phyloP scores from a whole-genome alignment of 1,140 invertebrate genomes.

The Macrostomum lignano region DNA sequence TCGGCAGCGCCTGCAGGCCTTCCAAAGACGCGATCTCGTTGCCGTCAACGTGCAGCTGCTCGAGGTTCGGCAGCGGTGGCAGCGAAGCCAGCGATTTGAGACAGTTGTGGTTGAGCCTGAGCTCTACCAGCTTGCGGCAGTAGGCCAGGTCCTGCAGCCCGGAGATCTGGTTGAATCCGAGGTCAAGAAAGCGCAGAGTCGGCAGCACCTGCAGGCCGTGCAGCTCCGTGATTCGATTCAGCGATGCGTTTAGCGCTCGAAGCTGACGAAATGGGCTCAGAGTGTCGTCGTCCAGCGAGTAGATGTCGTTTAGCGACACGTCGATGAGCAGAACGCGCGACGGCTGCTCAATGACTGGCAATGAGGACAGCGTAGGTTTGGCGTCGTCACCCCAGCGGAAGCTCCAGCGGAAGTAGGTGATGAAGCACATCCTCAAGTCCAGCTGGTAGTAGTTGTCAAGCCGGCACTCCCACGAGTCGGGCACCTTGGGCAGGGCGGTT shows the following conservation, averaged over 20 bases:
- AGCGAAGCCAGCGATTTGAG: slow-evolving; percentile 13
- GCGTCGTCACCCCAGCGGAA: slow-evolving; percentile 17
- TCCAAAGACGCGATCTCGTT: slow-evolving; percentile 17
- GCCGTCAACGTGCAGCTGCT: slow-evolving; percentile 15
- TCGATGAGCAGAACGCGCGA: slow-evolving; percentile 14
- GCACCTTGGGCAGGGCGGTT: no score
- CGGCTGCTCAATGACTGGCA: slow-evolving; percentile 13
- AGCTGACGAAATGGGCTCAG: slow-evolving; percentile 14
- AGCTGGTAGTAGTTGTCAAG: slow-evolving; percentile 14
- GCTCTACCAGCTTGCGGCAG: slow-evolving; percentile 11
- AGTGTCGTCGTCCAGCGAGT: slow-evolving; percentile 11
- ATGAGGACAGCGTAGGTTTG: no score
- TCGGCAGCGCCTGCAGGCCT: slow-evolving; percentile 16
- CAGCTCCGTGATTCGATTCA: no score
- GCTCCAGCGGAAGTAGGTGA: slow-evolving; percentile 12
- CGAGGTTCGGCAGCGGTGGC: slow-evolving; percentile 14
- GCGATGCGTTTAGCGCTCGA: slow-evolving; percentile 15
- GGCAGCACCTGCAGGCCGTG: no score
- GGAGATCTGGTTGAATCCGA: no score
- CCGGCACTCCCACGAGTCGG: no score
- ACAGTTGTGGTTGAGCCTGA: slow-evolving; percentile 18
- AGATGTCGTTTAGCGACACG: slow-evolving; percentile 18
- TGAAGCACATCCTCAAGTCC: slow-evolving; percentile 19
- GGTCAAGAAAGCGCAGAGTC: no score
- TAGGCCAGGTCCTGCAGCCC: slow-evolving; percentile 11